Evolutionary conservation across 1,140 invertebrate genomes (phyloP), one percentile per base, ranked within the genome.

Genomic region (Bombus ignitus): DNA sequence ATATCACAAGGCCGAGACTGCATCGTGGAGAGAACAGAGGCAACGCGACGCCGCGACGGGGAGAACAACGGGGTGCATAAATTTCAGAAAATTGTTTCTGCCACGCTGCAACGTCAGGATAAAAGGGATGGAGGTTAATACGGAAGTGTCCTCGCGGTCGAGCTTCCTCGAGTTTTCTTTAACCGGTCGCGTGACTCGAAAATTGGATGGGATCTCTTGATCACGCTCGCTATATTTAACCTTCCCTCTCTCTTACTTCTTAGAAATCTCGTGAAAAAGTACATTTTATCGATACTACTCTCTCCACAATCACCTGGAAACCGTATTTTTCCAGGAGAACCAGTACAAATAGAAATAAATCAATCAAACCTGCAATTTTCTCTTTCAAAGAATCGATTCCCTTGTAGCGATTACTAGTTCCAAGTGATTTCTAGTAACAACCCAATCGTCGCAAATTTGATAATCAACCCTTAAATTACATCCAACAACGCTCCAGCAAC

Each of bases 81-180:
- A 93, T 93, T 93, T 93, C 76, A 90, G 91, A 85, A 93, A 93
- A 93, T 93, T 93, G 93, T 93, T 93, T 93, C 91, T 92, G 89
- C 74, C 91, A 80, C 78, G 84, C 87, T 83, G 81, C 89, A 81
- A 88, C 89, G 90, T 88, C 85, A 75, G 87, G 83, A 86, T 79
- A 88, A 88, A 78, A 87, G 87, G 80, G 83, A 85, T 68, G 72
- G 89, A 87, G 88, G 88, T 89, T 92, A 92, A 92, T 92, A 92
- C 91, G 90, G 85, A 79, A 89, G 75, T 80, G 78, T 90, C 88
- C 86, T 89, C 86, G 84, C 87, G 91, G 88, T 88, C 87, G 88
- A 88, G 89, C 88, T 90, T 91, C 90, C 87, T 88, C 87, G 87
- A 88, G 90, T 87, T 90, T 91, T 88, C 87, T 91, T 92, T 92